Percentiles rank a stretch among this genome's conserved stretches.
These are phyloP conservation scores for Amblyjoppa fuscipennis DNA, from an alignment of 2,888 invertebrate genomes.

Conservation along the genomic window DNA sequence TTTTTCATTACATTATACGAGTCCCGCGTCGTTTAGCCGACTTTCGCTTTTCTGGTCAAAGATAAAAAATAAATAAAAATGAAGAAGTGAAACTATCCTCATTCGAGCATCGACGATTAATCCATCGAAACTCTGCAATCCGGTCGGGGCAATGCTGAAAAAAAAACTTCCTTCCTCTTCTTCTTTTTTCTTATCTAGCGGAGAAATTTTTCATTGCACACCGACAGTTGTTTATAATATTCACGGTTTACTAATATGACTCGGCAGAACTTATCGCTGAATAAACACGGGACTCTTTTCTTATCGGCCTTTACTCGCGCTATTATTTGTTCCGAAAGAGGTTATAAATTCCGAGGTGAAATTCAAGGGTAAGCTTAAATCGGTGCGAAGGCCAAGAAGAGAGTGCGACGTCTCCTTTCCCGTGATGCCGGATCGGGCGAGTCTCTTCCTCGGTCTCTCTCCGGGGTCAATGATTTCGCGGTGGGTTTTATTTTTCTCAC, in stretches of 20 bases:
- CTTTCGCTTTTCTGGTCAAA: slow-evolving; percentile 26
- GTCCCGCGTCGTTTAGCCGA: slow-evolving; percentile 25
- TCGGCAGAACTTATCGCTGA: slow-evolving; percentile 2
- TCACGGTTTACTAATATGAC: background rate
- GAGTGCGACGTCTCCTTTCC: background rate
- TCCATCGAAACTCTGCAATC: slow-evolving; percentile 20
- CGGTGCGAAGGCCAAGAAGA: background rate
- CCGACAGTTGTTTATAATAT: slow-evolving; percentile 36
- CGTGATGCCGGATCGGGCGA: background rate
- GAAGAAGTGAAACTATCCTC: slow-evolving; percentile 19
- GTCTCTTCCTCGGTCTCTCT: background rate
- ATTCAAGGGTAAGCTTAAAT: slow-evolving; percentile 6
- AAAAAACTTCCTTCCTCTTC: slow-evolving; percentile 16
- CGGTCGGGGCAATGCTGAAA: slow-evolving; percentile 9
- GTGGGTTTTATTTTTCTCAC: slow-evolving; percentile 55
- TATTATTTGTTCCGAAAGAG: background rate
- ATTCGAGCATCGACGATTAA: slow-evolving; percentile 19
- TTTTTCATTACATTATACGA: slow-evolving; percentile 26
- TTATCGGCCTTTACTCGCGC: background rate
- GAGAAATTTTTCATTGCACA: background rate
- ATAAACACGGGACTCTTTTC: background rate
- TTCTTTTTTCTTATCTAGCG: background rate
- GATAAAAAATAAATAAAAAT: background rate
- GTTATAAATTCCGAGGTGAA: background rate
- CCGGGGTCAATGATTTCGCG: slow-evolving; percentile 58